Base-by-base conservation (phyloP, 2,113 vertebrate species). In the Oriolus oriolus region DNA sequence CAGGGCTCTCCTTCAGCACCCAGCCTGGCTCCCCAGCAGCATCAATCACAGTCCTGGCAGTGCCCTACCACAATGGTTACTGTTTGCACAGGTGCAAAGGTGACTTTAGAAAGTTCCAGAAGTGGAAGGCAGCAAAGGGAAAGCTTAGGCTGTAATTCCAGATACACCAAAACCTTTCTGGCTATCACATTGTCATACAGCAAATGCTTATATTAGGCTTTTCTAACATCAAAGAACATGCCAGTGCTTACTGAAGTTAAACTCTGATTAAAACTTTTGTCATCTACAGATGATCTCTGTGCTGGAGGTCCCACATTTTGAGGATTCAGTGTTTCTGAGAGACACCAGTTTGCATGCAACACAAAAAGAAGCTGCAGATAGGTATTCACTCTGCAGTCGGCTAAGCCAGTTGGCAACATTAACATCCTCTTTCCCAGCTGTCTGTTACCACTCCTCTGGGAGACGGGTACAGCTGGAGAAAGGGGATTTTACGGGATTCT, bases 101-200 rank as follows among this genome's bases (percentile, higher is more conserved):
- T 5, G 2, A 47, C 33, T 74, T 69, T 1, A 4, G 47, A 69
- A 88, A 2, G 0, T 28, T 39, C 59, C 35, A 85, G 69, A 66
- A 24, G 13, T 16, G 5, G 39, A 74, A 86, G 5, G 23, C n/a
- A 76, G 33, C 0, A 2, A 18, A 45, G 7, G 7, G 6, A 57
- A 78, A 52, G 27, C 7, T 5, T 11, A 35, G 1, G 4, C 17
- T 82, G 11, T 14, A 54, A 26, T 31, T 83, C 8, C 35, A 77
- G 45, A 7, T 11, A 26, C 0, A 3, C 18, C 74, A 85, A 87
- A 83, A 84, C 27, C 7, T 53, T 73, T 74, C 45, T 63, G 22
- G 11, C 33, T 85, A 68, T 11, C 2, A 1, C 7, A 4, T 0
- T 30, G 13, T 44, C 37, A 27, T 2, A 57, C 22, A 65, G 17